Evolutionary conservation across 2,113 vertebrate genomes (phyloP), one percentile per base, ranked within the genome.

Genomic region (Blennius ocellaris): DNA sequence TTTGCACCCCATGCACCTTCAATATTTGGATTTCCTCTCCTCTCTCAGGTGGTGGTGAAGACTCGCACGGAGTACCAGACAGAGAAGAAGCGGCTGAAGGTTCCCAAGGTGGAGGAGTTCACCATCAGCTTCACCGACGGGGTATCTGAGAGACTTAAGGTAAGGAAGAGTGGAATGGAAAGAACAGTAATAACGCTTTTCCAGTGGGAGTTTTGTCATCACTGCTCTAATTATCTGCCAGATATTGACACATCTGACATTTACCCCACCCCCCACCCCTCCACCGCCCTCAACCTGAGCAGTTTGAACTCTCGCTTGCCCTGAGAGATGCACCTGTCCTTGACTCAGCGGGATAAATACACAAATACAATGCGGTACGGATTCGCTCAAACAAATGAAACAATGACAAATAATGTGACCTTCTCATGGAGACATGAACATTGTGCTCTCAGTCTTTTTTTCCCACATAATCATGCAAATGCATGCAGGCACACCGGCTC

Each of bases 41-140:
- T 14, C 90, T 92, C 21, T 6, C 89, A 99, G 97, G 97, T 99
- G 90, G 97, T 99, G 84, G 97, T 99, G 93, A 99, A 99, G 91
- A 99, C 97, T 81, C 94, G 96, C 81, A 97, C 97, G 54, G 97
- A 99, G 47, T 99, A 96, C 84, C 97, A 99, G 85, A 96, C 97
- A 16, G 97, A 99, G 87, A 97, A 99, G 94, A 99, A 99, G 94
- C 96, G 96, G 92, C 95, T 97, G 93, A 96, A 97, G 91, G 96
- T 97, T 78, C 97, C 97, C 37, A 99, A 98, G 94, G 97, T 98
- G 77, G 97, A 98, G 56, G 97, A 99, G 88, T 98, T 99, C 93
- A 98, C 97, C 94, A 97, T 99, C 93, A 99, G 96, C 95, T 94
- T 97, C 76, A 97, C 94, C 63, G 95, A 95, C 80, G 95, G 96